phyloP scores from a whole-genome alignment of 1,140 invertebrate species.

The Nylanderia fulva region DNA sequence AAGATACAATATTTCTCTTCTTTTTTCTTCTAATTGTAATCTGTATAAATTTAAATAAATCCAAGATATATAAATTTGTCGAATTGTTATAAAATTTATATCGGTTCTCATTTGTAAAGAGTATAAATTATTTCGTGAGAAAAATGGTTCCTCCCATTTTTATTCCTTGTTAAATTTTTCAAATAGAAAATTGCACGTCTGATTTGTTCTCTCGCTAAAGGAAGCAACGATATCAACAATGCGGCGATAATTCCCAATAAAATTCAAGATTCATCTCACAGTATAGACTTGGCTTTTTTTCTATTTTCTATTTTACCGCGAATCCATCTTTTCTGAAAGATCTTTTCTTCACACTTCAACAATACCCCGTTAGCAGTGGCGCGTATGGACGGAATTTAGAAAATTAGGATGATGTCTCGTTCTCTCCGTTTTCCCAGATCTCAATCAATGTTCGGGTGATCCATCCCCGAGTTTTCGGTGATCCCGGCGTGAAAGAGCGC shows the following conservation, averaged over 20 bases:
- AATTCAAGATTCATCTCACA: not conserved
- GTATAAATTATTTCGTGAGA: not conserved
- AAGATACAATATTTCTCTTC: not conserved
- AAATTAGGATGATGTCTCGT: not conserved
- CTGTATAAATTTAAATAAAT: not conserved
- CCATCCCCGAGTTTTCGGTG: not conserved
- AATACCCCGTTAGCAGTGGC: constrained; percentile 3
- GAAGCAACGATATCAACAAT: not conserved
- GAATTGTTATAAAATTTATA: not conserved
- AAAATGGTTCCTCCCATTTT: not conserved
- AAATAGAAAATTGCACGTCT: not conserved
- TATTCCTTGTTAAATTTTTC: not conserved
- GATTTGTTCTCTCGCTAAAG: constrained; percentile 10
- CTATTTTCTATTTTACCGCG: constrained; percentile 14
- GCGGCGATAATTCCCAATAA: not conserved
- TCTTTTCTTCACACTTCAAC: constrained; percentile 14
- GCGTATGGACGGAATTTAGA: constrained; percentile 5
- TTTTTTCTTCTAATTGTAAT: not conserved
- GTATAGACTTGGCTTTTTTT: not conserved
- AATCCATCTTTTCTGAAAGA: constrained; percentile 5
- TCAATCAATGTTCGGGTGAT: not conserved
- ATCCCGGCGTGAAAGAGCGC: not conserved
- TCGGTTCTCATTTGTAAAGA: not conserved
- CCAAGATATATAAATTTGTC: not conserved
- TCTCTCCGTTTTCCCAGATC: not conserved